Percentiles rank a stretch among this genome's conserved stretches.
Evolutionary conservation across 2,888 invertebrate species (phyloP).

Genomic region (Colletes collaris): DNA sequence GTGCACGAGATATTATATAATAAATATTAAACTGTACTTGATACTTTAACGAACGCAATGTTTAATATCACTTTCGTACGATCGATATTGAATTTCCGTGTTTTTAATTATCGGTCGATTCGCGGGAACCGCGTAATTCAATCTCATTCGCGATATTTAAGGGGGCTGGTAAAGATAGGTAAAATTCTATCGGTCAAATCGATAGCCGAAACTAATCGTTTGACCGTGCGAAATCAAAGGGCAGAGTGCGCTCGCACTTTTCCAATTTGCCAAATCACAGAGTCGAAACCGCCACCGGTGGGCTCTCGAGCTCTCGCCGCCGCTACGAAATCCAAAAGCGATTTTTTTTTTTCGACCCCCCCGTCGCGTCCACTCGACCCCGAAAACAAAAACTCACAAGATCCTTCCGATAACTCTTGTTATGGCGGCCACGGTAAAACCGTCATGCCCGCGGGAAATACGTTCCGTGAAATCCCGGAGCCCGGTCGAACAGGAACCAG

Average conservation of each 20-base stretch:
- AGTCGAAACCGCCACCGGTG: constrained; percentile 7
- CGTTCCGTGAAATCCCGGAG: background rate
- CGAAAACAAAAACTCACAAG: constrained; percentile 33
- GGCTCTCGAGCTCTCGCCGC: constrained; percentile 5
- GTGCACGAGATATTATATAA: background rate
- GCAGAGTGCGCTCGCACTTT: constrained; percentile 24
- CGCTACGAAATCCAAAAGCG: constrained; percentile 21
- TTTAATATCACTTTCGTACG: background rate
- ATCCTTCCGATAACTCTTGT: constrained; percentile 38
- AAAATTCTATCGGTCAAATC: constrained; percentile 5
- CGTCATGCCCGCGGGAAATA: background rate
- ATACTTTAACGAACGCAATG: background rate
- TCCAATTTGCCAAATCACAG: constrained; percentile 46
- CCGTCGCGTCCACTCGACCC: constrained; percentile 16
- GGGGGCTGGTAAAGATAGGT: background rate
- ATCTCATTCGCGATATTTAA: background rate
- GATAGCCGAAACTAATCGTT: constrained; percentile 27
- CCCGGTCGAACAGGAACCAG: background rate
- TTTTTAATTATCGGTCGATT: background rate
- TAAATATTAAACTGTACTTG: background rate
- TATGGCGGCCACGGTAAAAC: constrained; percentile 20
- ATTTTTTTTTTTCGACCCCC: constrained; percentile 21
- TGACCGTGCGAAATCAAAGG: constrained; percentile 25
- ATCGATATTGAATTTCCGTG: background rate
- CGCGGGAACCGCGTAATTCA: background rate